phyloP scores from a whole-genome alignment of 2,888 invertebrate species.

The Campoletis raptor region DNA sequence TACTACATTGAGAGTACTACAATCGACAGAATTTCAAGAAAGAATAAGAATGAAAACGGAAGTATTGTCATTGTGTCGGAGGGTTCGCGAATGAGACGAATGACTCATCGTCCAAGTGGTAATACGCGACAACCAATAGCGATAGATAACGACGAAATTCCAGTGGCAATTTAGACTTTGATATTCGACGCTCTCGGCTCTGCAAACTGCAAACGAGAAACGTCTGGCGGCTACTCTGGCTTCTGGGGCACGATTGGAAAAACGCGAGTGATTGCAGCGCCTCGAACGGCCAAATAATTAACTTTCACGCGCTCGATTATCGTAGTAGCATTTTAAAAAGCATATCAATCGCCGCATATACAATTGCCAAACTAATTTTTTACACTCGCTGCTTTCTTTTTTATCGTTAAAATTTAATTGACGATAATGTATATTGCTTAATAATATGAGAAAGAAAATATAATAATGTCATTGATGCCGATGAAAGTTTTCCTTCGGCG shows the following conservation, averaged over 20 bases:
- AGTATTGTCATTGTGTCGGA: constrained; percentile 8
- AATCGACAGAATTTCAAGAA: neutral
- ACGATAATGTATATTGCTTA: neutral
- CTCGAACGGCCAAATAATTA: neutral
- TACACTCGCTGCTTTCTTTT: neutral
- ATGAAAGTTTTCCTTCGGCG: neutral
- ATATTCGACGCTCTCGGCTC: neutral
- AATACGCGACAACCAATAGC: constrained; percentile 24
- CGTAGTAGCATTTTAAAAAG: neutral
- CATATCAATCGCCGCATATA: too few species aligned
- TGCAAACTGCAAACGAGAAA: neutral
- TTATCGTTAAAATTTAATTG: neutral
- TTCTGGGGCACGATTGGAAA: neutral
- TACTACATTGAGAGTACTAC: too few species aligned
- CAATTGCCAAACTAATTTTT: neutral
- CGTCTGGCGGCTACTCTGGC: neutral
- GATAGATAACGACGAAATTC: constrained; percentile 1
- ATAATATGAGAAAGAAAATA: neutral
- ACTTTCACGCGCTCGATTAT: constrained; percentile 7
- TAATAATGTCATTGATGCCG: neutral
- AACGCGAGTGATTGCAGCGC: constrained; percentile 4
- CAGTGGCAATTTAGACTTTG: constrained; percentile 3
- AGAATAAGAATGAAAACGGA: neutral
- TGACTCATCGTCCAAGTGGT: constrained; percentile 65
- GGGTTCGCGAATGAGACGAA: constrained; percentile 55